Evolutionary conservation across 2,888 invertebrate species (phyloP), one percentile per base, ranked within the genome.

Genomic region (Phymatocera aterrima): DNA sequence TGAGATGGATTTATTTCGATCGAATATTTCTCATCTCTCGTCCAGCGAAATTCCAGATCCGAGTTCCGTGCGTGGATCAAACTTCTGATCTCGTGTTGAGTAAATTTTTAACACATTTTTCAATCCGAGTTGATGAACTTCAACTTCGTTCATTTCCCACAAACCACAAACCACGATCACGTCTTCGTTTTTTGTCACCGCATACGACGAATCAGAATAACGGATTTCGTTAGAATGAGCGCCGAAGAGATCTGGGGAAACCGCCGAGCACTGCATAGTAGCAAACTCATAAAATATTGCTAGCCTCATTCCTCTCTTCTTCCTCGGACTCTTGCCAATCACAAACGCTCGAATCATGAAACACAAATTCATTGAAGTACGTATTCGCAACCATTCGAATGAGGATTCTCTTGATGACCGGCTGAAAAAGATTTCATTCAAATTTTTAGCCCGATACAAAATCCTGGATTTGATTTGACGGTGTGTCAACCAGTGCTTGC

Each of bases 151-250:
- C n/a, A n/a, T n/a, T n/a, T n/a, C n/a, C n/a, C n/a, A n/a, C n/a
- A n/a, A n/a, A n/a, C n/a, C n/a, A 24, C 15, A n/a, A 48, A 10
- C 51, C 18, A 24, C 48, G 21, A 43, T 72, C 72, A 72, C 72
- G 72, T 72, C 34, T 51, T 51, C 18, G 31, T 72, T 72, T 51
- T 72, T 68, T 72, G n/a, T 31, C 48, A 72, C 51, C 43, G 68
- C 21, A 68, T 68, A 43, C 28, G 12, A 46, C 28, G 43, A n/a
- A 43, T 46, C 24, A 24, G n/a, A 46, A 24, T 68, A 68, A 68
- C 68, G 68, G 68, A n/a, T 64, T 10, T 37, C 15, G 43, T 68
- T 43, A 15, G 3, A 34, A 24, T 12, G 8, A 60, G 12, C n/a
- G n/a, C n/a, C n/a, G n/a, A n/a, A n/a, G n/a, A n/a, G n/a, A n/a